These are phyloP conservation scores for Dicerorhinus sumatrensis DNA, from an alignment of 2,113 vertebrate species.

Conservation along the genomic window DNA sequence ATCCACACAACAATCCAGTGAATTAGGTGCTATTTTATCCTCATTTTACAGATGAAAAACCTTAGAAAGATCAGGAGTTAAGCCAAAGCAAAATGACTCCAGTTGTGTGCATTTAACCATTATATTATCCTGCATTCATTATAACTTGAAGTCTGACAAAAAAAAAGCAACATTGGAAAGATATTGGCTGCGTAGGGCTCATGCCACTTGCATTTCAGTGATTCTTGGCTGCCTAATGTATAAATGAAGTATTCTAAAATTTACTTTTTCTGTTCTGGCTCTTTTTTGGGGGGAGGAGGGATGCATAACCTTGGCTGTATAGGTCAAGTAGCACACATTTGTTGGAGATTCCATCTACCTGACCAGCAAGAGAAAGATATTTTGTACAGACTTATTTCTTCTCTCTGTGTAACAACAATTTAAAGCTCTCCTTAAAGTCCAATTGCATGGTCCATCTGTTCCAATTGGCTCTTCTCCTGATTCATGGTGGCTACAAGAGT, in stretches of 20 bases:
- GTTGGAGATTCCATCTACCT: not conserved
- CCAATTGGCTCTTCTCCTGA: slow-evolving; percentile 29
- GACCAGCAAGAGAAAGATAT: not conserved
- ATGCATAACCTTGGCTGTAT: not conserved
- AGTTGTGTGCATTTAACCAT: not conserved
- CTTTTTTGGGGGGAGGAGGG: not conserved
- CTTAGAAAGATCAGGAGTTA: not conserved
- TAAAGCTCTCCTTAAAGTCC: not conserved
- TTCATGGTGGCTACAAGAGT: not conserved
- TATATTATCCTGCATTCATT: not conserved
- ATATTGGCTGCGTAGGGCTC: not conserved
- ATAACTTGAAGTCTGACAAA: not conserved
- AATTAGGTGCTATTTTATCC: not conserved
- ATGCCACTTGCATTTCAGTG: not conserved
- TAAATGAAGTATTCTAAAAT: not conserved
- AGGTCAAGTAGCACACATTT: not conserved
- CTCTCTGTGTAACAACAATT: not conserved
- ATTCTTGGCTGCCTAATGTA: not conserved
- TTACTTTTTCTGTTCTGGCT: not conserved
- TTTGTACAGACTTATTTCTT: not conserved
- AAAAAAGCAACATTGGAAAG: not conserved
- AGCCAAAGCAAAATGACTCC: not conserved
- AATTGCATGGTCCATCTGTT: slow-evolving; percentile 23
- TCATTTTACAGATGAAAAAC: not conserved
- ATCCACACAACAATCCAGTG: not conserved